These are phyloP conservation scores for Protonemura montana DNA, from an alignment of 2,888 invertebrate species.

Conservation along the genomic window DNA sequence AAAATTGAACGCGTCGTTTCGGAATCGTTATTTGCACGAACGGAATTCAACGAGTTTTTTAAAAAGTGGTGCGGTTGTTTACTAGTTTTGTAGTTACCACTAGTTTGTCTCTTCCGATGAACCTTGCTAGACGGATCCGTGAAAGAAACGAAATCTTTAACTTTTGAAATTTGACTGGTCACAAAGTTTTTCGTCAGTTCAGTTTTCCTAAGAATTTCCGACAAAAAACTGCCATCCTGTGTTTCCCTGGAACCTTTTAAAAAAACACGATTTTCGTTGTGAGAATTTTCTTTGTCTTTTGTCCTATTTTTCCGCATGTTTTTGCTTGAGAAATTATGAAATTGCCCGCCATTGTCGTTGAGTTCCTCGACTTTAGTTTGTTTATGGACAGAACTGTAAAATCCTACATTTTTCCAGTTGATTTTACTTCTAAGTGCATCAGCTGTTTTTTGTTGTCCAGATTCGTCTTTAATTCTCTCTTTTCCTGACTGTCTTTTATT, in stretches of 20 bases:
- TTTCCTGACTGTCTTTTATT: not conserved
- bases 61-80: not conserved
- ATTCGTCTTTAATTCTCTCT: not conserved
- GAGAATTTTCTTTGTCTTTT: not conserved
- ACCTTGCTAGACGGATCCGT: not conserved
- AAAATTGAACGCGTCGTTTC: not conserved
- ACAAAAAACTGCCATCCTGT: not conserved
- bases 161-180: not conserved
- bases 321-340: not conserved
- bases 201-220: not conserved
- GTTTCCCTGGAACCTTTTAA: not conserved
- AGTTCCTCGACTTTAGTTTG: not conserved
- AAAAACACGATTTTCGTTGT: not conserved
- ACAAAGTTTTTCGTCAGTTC: not conserved
- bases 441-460: not conserved
- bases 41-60: not conserved
- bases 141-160: not conserved
- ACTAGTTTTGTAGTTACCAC: not conserved
- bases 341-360: not conserved
- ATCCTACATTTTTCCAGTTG: not conserved
- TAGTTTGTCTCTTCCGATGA: not conserved
- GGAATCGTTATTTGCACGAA: not conserved
- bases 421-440: not conserved
- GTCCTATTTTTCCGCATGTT: not conserved
- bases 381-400: not conserved